Percentiles rank a stretch among this genome's conserved stretches.
Conservation (phyloP, 2,888 invertebrate species). For the Saturnia pavonia region DNA sequence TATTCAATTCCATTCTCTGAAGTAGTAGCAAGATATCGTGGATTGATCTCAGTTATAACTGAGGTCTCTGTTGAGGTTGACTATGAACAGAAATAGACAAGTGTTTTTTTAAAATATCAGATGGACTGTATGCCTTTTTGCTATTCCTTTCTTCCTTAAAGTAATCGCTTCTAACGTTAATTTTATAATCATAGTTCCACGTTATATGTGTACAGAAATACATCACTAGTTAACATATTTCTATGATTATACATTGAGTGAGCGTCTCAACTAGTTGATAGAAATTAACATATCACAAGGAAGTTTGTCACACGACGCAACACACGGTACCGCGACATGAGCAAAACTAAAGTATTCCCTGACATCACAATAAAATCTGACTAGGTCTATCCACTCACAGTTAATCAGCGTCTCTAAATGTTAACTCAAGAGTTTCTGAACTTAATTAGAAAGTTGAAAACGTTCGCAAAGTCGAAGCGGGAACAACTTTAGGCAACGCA, state of each 20-base stretch:
- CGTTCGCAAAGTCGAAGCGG: conserved; percentile 44
- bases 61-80: too few relatives aligned
- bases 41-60: too few relatives aligned
- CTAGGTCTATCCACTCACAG: conserved; percentile 49
- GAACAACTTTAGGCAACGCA: conserved; percentile 48
- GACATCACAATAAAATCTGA: conserved; percentile 38
- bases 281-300: not conserved
- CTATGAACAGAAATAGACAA: too few relatives aligned
- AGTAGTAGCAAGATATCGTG: too few relatives aligned
- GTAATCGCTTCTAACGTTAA: too few relatives aligned
- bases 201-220: too few relatives aligned
- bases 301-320: not conserved
- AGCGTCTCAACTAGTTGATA: not conserved
- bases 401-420: conserved; percentile 72
- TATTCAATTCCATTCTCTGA: too few relatives aligned
- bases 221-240: too few relatives aligned
- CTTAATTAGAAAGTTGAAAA: conserved; percentile 75
- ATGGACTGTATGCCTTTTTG: too few relatives aligned
- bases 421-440: conserved; percentile 67
- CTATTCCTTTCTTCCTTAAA: too few relatives aligned
- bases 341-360: not conserved
- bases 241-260: not conserved
- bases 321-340: not conserved
- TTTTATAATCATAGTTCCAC: too few relatives aligned
- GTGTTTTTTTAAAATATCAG: too few relatives aligned